Evolutionary conservation across 2,113 vertebrate species (phyloP).

Genomic region (Capreolus pygargus): DNA sequence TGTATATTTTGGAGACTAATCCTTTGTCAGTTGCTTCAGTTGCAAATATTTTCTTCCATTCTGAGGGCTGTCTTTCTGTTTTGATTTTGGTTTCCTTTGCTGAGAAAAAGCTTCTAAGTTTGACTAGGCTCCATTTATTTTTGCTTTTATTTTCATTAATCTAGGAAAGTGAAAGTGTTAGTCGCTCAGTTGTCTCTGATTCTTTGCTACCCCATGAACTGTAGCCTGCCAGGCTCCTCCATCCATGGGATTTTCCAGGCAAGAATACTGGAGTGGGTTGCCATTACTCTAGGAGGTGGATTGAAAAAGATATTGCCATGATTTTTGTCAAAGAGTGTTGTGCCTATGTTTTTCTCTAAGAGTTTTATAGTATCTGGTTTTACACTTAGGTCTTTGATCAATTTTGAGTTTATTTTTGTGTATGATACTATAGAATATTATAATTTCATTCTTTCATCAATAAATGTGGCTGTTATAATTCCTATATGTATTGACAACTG

Average conservation of each 20-base stretch:
- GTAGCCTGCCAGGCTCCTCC: neutral
- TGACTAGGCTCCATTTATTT: neutral
- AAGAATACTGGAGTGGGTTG: neutral
- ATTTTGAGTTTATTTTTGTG: neutral
- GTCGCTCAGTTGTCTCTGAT: accelerated
- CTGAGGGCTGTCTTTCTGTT: neutral
- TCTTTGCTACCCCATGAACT: neutral
- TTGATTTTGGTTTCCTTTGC: neutral
- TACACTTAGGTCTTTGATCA: neutral
- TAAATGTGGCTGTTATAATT: neutral
- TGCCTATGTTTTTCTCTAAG: neutral
- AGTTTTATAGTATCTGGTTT: neutral
- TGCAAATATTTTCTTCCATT: neutral
- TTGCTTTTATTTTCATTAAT: neutral
- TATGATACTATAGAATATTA: neutral
- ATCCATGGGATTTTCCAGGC: neutral
- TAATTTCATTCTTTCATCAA: neutral
- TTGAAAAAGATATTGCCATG: neutral
- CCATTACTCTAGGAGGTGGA: neutral
- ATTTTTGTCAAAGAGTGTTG: neutral
- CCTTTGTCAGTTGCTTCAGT: neutral
- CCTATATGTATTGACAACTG: neutral
- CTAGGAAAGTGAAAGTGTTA: neutral
- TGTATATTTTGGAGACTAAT: neutral
- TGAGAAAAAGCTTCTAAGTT: neutral